These are phyloP conservation scores for Eufriesea mexicana DNA, from an alignment of 1,140 invertebrate genomes.

Conservation along the genomic window DNA sequence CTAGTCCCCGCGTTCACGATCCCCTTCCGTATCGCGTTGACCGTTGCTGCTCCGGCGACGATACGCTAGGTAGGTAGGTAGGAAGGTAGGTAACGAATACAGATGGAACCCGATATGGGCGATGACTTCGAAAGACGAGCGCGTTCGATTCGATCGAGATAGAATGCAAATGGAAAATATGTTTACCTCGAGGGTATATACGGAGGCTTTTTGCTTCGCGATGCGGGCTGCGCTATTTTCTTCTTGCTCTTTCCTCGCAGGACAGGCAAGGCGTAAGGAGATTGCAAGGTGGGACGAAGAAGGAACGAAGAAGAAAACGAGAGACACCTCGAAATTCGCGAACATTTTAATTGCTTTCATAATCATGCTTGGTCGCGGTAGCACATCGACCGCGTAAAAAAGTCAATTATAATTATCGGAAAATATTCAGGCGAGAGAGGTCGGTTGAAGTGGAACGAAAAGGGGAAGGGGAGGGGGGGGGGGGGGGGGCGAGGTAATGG, in stretches of 20 bases:
- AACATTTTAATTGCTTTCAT: constrained; percentile 26
- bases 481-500: constrained; percentile 1
- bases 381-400: constrained; percentile 20
- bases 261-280: too few relatives aligned
- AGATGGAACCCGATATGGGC: constrained; percentile 27
- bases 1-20: constrained; percentile 17
- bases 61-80: background rate
- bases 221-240: background rate
- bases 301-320: background rate
- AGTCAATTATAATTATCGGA: constrained; percentile 49
- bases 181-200: constrained; percentile 32
- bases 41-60: background rate
- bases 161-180: constrained; percentile 47
- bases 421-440: constrained; percentile 4
- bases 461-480: background rate
- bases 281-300: background rate
- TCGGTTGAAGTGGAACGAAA: constrained; percentile 26
- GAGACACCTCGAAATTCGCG: background rate
- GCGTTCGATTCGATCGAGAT: constrained; percentile 42
- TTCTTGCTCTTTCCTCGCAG: too few relatives aligned
- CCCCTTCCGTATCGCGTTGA: background rate
- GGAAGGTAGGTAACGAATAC: constrained; percentile 8
- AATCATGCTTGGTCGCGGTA: constrained; percentile 2
- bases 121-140: constrained; percentile 39
- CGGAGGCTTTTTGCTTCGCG: background rate